Percentiles rank a stretch among this genome's conserved stretches.
These are phyloP conservation scores for Parascotia fuliginaria DNA, from an alignment of 2,888 invertebrate species.

Conservation along the genomic window DNA sequence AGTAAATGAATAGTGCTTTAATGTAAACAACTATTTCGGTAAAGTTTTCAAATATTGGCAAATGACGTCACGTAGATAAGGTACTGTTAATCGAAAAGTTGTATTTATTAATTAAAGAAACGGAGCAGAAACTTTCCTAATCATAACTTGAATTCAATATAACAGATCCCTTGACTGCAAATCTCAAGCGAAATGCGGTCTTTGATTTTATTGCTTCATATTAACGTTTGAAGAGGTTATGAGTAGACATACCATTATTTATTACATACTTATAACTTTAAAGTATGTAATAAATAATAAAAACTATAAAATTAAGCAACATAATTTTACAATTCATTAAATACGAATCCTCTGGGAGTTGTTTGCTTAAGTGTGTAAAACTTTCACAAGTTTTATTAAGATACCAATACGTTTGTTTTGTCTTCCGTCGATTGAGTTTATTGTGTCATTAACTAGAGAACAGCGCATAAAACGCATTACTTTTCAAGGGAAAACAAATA, in stretches of 20 bases:
- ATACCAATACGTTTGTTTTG: slow-evolving; percentile 28
- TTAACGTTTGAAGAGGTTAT: slow-evolving; percentile 29
- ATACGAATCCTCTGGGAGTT: too few relatives aligned
- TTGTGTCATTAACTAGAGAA: slow-evolving; percentile 54
- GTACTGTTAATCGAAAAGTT: slow-evolving; percentile 40
- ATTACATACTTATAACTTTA: not conserved
- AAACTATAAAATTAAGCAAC: not conserved
- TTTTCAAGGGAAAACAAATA: slow-evolving; percentile 71
- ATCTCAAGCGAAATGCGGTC: slow-evolving; percentile 51
- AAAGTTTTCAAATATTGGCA: slow-evolving; percentile 25
- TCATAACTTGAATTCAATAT: slow-evolving; percentile 75
- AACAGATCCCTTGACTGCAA: slow-evolving; percentile 60
- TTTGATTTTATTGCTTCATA: slow-evolving; percentile 52
- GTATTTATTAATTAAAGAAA: slow-evolving; percentile 48
- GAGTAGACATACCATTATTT: slow-evolving; percentile 9
- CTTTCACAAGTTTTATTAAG: slow-evolving; percentile 34
- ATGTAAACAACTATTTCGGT: slow-evolving; percentile 5
- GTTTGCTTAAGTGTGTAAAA: not conserved
- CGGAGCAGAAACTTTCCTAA: slow-evolving; percentile 63
- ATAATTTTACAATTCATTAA: too few relatives aligned
- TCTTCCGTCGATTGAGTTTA: slow-evolving; percentile 47
- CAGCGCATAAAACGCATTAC: slow-evolving; percentile 65
- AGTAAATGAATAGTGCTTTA: slow-evolving; percentile 6
- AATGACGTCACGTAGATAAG: slow-evolving; percentile 32
- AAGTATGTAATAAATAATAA: too few relatives aligned